phyloP scores from a whole-genome alignment of 2,797 vertebrate genomes.

The Oreochromis grahami region DNA sequence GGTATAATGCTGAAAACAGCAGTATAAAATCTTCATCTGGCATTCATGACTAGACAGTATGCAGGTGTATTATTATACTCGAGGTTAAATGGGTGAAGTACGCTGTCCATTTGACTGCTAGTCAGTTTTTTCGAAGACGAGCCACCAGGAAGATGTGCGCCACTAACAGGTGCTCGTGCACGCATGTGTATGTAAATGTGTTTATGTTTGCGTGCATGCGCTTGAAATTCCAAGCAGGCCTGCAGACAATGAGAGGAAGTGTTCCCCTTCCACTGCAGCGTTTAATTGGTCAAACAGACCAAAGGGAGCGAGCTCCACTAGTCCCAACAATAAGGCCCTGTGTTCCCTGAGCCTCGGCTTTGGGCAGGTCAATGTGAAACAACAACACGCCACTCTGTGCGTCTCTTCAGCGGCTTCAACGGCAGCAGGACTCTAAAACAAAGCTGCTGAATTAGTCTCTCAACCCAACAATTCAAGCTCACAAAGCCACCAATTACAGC shows the following conservation, averaged over 20 bases:
- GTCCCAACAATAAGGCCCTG: slow-evolving; percentile 50
- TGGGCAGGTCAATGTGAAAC: slow-evolving; percentile 45
- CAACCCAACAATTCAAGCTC: slow-evolving; percentile 10
- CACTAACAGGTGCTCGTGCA: background rate
- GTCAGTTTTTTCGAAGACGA: background rate
- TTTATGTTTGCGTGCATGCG: background rate
- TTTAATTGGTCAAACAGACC: slow-evolving; percentile 61
- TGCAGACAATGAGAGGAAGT: slow-evolving; percentile 65
- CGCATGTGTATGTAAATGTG: background rate
- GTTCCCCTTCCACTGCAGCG: slow-evolving; percentile 37
- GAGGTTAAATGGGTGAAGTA: background rate
- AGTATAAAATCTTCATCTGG: background rate
- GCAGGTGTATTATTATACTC: background rate
- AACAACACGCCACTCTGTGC: slow-evolving; percentile 31
- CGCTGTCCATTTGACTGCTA: background rate
- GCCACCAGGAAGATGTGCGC: background rate
- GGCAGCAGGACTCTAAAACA: background rate
- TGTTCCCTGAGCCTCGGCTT: slow-evolving; percentile 23
- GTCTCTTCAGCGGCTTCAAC: background rate
- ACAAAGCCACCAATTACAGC: slow-evolving; percentile 8
- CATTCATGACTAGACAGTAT: background rate
- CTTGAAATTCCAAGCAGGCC: slow-evolving; percentile 22
- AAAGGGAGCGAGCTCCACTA: slow-evolving; percentile 41
- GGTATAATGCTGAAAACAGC: slow-evolving; percentile 23
- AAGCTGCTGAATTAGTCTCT: slow-evolving; percentile 17